phyloP scores from a whole-genome alignment of 1,140 invertebrate genomes.

The Sycophila sp. region DNA sequence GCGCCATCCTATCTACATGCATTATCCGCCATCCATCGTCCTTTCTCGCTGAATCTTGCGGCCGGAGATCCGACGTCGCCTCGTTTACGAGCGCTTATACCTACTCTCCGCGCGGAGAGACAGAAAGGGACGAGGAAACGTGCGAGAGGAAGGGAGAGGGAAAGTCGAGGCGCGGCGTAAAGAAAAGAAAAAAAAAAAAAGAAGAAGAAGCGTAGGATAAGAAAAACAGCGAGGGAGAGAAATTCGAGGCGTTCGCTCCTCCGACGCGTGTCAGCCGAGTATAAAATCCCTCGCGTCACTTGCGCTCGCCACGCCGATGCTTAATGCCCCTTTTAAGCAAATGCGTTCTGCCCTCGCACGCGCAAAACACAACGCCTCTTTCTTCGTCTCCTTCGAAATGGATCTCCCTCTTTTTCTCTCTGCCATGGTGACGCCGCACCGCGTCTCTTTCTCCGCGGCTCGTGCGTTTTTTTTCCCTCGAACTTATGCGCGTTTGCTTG shows the following conservation, averaged over 20 bases:
- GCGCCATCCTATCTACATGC: slow-evolving; percentile 29
- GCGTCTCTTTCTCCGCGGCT: too few relatives aligned
- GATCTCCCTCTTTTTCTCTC: slow-evolving; percentile 1
- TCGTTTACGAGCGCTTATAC: too few relatives aligned
- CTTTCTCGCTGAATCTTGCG: slow-evolving; percentile 14
- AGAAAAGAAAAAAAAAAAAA: neutral
- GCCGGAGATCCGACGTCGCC: neutral
- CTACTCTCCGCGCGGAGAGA: too few relatives aligned
- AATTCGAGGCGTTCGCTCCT: slow-evolving; percentile 6
- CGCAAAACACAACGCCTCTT: neutral
- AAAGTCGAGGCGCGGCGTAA: too few relatives aligned
- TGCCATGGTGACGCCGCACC: too few relatives aligned
- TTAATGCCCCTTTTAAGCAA: slow-evolving; percentile 24
- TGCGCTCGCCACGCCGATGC: neutral
- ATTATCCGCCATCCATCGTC: slow-evolving; percentile 41
- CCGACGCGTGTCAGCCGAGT: neutral
- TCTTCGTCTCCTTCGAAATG: slow-evolving; percentile 11
- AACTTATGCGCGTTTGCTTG: neutral
- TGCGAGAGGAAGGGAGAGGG: neutral
- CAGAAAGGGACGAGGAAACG: too few relatives aligned
- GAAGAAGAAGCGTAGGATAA: slow-evolving; percentile 23
- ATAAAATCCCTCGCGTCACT: slow-evolving; percentile 8
- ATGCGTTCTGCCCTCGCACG: neutral
- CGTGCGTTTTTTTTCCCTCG: too few relatives aligned
- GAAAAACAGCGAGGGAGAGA: neutral